phyloP scores from a whole-genome alignment of 2,113 vertebrate species.

The Ammodytes marinus region DNA sequence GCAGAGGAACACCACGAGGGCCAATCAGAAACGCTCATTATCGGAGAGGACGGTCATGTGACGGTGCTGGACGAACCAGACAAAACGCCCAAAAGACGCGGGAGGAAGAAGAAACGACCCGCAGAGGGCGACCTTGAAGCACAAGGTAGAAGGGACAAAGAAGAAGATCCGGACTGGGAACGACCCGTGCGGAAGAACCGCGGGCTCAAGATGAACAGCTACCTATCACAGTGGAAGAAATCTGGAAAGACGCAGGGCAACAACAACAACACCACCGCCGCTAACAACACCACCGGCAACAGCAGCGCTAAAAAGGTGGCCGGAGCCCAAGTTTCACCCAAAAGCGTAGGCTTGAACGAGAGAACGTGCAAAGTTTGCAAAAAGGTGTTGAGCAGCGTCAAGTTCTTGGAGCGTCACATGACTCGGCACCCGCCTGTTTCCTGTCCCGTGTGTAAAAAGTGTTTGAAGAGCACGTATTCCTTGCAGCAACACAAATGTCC shows the following conservation, averaged over 20 bases:
- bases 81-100: slow-evolving; percentile 58
- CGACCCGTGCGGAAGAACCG: slow-evolving; percentile 77
- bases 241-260: slow-evolving; percentile 37
- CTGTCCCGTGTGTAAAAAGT: slow-evolving; percentile 65
- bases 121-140: slow-evolving; percentile 54
- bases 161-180: slow-evolving; percentile 48
- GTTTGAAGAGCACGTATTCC: slow-evolving; percentile 70
- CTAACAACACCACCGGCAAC: background rate
- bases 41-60: slow-evolving; percentile 75
- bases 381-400: slow-evolving; percentile 59
- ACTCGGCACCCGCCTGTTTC: slow-evolving; percentile 62
- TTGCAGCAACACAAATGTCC: slow-evolving; percentile 76
- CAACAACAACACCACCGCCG: background rate
- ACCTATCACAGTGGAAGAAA: slow-evolving; percentile 75
- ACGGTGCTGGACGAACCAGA: slow-evolving; percentile 42
- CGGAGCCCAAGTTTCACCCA: slow-evolving; percentile 4
- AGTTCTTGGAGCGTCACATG: slow-evolving; percentile 72
- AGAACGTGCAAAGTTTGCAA: slow-evolving; percentile 73
- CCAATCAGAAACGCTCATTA: slow-evolving; percentile 67
- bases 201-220: slow-evolving; percentile 79
- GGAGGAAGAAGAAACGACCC: slow-evolving; percentile 64
- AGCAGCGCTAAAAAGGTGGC: slow-evolving; percentile 16
- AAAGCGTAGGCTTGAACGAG: slow-evolving; percentile 57
- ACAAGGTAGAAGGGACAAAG: slow-evolving; percentile 4
- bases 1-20: slow-evolving; percentile 17